Base-by-base conservation (phyloP, 2,113 vertebrate species). In the Festucalex cinctus region DNA sequence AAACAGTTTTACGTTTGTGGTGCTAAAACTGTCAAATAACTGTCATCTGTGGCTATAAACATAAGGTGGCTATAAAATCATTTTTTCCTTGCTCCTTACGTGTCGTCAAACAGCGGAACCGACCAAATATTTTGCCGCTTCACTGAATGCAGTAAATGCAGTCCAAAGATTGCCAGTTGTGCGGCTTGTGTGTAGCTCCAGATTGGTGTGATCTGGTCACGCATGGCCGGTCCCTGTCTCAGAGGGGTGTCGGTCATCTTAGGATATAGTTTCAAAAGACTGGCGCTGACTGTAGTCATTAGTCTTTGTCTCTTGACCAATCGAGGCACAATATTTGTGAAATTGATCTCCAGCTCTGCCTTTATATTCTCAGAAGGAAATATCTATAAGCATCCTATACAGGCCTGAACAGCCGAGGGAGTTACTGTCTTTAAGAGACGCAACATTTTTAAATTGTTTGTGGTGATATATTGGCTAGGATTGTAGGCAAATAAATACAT, bases 191-290 rank as follows among this genome's bases (percentile, higher is more conserved):
- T 66, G 26, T 2, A 12, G 62, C 66, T 80, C 84, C 85, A 81
- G 84, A 83, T 87, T 83, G 86, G 85, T 84, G 63, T 69, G 73
- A 58, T 74, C 81, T 65, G 77, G 89, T 89, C 84, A 83, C 80
- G 75, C 73, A 70, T 66, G 74, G 83, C 73, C 76, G 76, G 22
- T 69, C 73, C 70, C 78, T 80, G 84, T 84, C 78, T 85, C 68
- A 69, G 74, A 66, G 49, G 75, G 65, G 76, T 80, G 56, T 74
- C 71, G 71, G 13, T 73, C 73, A 73, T 74, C 77, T 81, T 64
- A 69, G 68, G 83, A 69, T 83, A 71, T 73, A 77, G 72, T 78
- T 81, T 88, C 79, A 81, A 83, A 84, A 83, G 85, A 77, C 78
- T 79, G 82, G 57, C 35, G 43, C 74, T 26, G 49, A 44, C 76